Evolutionary conservation across 1,140 invertebrate species (phyloP), one percentile per base, ranked within the genome.

Genomic region (Musca domestica): DNA sequence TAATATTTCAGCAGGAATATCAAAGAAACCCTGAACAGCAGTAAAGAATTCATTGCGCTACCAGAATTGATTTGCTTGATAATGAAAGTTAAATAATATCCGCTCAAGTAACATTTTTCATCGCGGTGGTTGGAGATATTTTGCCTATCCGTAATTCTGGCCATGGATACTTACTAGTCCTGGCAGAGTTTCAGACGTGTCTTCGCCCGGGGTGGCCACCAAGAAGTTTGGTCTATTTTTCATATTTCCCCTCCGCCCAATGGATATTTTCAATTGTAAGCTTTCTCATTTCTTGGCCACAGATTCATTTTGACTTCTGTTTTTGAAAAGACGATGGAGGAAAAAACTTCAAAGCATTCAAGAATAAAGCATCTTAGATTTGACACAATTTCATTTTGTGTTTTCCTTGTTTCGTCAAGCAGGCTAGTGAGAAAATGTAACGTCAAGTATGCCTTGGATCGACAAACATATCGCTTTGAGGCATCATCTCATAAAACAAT

Each of bases 271-370:
- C 19, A 22, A 22, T 52, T 52, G 51, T 23, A 20, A 22, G 12
- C 22, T 22, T n/a, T 52, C 19, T 51, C 48, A 6, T 51, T 51
- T 51, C 20, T 51, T 9, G 4, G 6, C 48, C n/a, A 19, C 48
- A 22, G 19, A 22, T 52, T 41, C 34, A 12, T 41, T 41, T 12
- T 12, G 22, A 20, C 19, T 19, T 52, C 25, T 56, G 52, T 27
- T 56, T 41, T 27, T 25, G 22, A 56, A 41, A 41, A 41, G 5
- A 7, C 6, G 34, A 41, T 2, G 34, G n/a, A 41, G 12, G 27
- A 56, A 56, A 56, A 6, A n/a, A 56, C 52, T 56, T 56, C 52
- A 56, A 56, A 56, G 52, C 25, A 23, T 25, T 56, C 25, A 56
- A 56, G 22, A 20, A 52, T 52, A 52, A 52, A 27, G 52, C 15